Percentiles rank a stretch among this genome's conserved stretches.
Conservation (phyloP, 2,888 invertebrate species). For the Calliphora vomitoria region DNA sequence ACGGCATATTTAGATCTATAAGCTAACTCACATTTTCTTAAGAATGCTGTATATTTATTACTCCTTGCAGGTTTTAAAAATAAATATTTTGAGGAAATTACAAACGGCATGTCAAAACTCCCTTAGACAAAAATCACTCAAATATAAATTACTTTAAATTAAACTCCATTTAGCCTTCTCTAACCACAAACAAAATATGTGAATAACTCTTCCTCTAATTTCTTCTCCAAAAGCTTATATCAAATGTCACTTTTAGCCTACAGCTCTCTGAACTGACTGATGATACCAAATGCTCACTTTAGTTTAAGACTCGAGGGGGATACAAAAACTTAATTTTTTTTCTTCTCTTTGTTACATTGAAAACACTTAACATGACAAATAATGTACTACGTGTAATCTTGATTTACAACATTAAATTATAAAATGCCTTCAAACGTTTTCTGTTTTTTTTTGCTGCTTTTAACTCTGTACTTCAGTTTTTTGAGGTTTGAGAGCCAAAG, state of each 20-base stretch:
- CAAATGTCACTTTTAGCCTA: constrained; percentile 66
- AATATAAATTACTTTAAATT: constrained; percentile 5
- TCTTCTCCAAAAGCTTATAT: constrained; percentile 24
- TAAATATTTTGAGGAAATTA: too few species aligned
- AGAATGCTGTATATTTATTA: too few species aligned
- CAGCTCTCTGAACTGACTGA: constrained; percentile 54
- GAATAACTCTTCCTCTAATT: constrained; percentile 13
- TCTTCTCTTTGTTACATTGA: constrained; percentile 7
- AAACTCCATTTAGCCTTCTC: constrained; percentile 9
- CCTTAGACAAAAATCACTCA: background rate
- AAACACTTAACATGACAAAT: constrained; percentile 67
- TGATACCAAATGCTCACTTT: constrained; percentile 63
- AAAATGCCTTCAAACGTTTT: constrained; percentile 71
- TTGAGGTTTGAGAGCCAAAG: background rate
- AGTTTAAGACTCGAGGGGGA: constrained; percentile 40
- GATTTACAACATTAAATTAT: constrained; percentile 69
- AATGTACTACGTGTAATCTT: constrained; percentile 68
- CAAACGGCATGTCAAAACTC: background rate
- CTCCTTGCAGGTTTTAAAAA: too few species aligned
- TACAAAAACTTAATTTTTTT: constrained; percentile 3
- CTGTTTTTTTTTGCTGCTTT: background rate
- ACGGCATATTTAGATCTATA: too few species aligned
- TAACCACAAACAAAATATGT: background rate
- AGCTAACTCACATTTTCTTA: too few species aligned
- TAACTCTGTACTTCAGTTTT: constrained; percentile 22